Percentiles rank a stretch among this genome's conserved stretches.
Evolutionary conservation across 2,888 invertebrate genomes (phyloP).

Genomic region (Drosophila trichaetosa): DNA sequence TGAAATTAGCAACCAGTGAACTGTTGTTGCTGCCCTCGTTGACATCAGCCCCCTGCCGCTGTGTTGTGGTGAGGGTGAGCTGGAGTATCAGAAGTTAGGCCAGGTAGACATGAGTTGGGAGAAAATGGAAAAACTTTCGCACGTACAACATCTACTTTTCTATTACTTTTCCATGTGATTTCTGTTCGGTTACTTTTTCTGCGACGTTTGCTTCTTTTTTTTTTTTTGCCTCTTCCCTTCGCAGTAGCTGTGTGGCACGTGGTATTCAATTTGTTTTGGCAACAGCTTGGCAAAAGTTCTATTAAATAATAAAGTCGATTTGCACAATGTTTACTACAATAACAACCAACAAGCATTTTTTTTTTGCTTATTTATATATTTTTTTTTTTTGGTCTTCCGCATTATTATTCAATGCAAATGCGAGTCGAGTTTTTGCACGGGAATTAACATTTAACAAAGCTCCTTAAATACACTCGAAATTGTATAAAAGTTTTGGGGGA

Average conservation of each 20-base stretch:
- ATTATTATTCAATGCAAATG: conserved; percentile 50
- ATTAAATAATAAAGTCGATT: conserved; percentile 81
- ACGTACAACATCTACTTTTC: conserved; percentile 76
- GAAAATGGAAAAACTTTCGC: conserved; percentile 80
- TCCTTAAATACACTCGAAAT: conserved; percentile 26
- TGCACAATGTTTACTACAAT: conserved; percentile 54
- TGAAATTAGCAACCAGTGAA: conserved; percentile 64
- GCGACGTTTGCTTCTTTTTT: conserved; percentile 52
- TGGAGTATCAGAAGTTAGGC: conserved; percentile 42
- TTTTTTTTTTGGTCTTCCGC: conserved; percentile 10
- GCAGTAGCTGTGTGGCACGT: conserved; percentile 31
- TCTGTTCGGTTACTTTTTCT: conserved; percentile 38
- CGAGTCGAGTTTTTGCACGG: conserved; percentile 10
- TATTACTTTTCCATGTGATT: conserved; percentile 65
- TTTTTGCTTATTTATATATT: conserved; percentile 1
- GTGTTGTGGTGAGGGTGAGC: conserved; percentile 11
- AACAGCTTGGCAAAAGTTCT: conserved; percentile 78
- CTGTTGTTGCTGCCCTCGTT: conserved; percentile 23
- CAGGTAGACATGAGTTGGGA: conserved; percentile 40
- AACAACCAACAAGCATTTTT: conserved; percentile 8
- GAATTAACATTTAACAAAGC: conserved; percentile 33
- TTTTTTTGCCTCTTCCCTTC: neutral
- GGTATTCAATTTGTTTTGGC: conserved; percentile 80
- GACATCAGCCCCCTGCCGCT: conserved; percentile 24
- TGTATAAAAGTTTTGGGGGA: neutral